Evolutionary conservation across 2,113 vertebrate genomes (phyloP).

Genomic region (Cnemophilus loriae): DNA sequence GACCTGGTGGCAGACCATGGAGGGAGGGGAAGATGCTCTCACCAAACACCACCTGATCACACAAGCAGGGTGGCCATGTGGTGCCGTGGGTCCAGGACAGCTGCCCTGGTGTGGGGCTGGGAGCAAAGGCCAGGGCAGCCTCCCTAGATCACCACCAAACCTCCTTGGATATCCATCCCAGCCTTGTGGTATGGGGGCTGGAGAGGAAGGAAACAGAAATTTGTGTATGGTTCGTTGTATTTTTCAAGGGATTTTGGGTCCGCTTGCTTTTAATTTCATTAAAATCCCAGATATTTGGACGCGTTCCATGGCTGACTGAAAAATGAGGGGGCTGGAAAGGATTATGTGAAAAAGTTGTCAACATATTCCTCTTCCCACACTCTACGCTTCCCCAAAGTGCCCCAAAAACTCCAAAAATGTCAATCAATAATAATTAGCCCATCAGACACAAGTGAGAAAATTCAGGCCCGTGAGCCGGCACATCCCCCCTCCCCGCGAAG

Average conservation of each 20-base stretch:
- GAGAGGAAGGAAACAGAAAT: background rate
- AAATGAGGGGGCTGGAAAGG: constrained; percentile 52
- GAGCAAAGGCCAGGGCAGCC: background rate
- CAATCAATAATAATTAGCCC: constrained; percentile 51
- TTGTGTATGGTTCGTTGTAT: background rate
- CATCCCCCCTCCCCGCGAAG: rapidly evolving
- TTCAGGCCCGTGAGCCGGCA: background rate
- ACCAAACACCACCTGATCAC: background rate
- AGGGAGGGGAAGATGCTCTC: background rate
- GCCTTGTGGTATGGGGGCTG: rapidly evolving
- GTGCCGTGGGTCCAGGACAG: background rate
- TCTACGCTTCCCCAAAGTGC: background rate
- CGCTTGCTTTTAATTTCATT: constrained; percentile 20
- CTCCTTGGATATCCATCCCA: background rate
- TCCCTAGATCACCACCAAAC: background rate
- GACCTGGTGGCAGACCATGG: background rate
- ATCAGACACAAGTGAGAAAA: background rate
- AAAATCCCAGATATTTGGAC: constrained; percentile 49
- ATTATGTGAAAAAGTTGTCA: constrained; percentile 62
- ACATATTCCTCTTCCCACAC: constrained; percentile 63
- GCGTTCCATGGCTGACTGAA: constrained; percentile 23
- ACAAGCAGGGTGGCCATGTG: rapidly evolving
- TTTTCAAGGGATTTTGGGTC: background rate
- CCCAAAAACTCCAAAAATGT: constrained; percentile 21
- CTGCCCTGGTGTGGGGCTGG: background rate